Base-by-base conservation (phyloP, 2,797 vertebrate species). In the Dendrocincla fuliginosa region DNA sequence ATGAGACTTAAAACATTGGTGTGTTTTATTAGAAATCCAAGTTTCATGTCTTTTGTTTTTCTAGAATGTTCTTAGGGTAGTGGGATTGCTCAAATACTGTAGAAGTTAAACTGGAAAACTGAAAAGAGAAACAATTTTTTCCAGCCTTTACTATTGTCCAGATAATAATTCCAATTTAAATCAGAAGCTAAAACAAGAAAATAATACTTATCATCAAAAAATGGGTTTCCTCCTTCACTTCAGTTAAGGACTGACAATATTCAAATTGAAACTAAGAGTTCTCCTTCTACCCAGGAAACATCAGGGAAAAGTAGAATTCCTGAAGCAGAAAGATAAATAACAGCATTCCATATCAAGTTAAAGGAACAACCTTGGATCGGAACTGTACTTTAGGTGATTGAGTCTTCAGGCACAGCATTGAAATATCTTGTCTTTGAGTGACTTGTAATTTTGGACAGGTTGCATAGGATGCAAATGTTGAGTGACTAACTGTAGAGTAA, bases 281-380 rank as follows among this genome's bases (percentile, higher is more conserved):
- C 28, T 76, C 24, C 13, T 80, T 17, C 25, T 84, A 5, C 28
- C 71, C 44, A 41, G 33, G 47, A 59, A 94, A 59, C 27, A 79
- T 6, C 0, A 7, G 10, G 39, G 18, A 15, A 73, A 87, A 77
- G 20, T 0, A 55, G 15, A 27, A 82, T 41, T 84, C 23, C 44
- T 83, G 44, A 73, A 89, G 49, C n/a, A 64, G 35, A 74, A 52
- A 46, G 24, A 67, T 18, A 67, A 89, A 87, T 28, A 1, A 33
- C 41, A 55, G 10, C 17, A 44, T 41, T 77, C 12, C 24, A 3
- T 52, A 67, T 10, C 24, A 83, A 59, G 17, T 50, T 41, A 73
- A 82, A 57, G 9, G 17, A 79, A 59, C 13, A 35, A 28, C 2
- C 1, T 44, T 18, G 27, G 13, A 5, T 35, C 0, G 1, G 24